Conservation (phyloP, 92 coral and sea anemone species). For the Nematostella vectensis region DNA sequence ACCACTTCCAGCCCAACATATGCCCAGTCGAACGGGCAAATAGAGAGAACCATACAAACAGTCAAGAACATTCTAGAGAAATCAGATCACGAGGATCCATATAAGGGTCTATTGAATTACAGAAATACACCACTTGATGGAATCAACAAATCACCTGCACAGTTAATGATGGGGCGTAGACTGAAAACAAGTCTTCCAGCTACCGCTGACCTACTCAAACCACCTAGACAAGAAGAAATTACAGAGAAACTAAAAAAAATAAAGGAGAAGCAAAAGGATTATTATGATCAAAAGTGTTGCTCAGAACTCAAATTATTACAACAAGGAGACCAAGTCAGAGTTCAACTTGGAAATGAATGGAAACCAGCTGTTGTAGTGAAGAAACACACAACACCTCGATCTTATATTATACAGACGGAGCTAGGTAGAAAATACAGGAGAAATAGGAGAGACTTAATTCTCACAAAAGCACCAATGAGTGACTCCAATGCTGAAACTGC, state of each 20-base stretch:
- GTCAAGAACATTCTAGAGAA: conserved; percentile 25
- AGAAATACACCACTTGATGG: too few relatives aligned
- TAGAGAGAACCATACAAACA: conserved; percentile 22
- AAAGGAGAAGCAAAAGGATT: conserved; percentile 20
- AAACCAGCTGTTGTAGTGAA: neutral
- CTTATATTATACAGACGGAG: too few relatives aligned
- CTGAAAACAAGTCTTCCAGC: conserved; percentile 39
- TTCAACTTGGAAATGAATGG: conserved; percentile 10
- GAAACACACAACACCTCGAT: conserved; percentile 1
- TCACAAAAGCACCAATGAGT: neutral
- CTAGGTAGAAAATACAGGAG: conserved; percentile 15
- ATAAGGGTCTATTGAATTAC: too few relatives aligned
- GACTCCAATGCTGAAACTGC: too few relatives aligned
- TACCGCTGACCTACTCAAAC: conserved; percentile 14
- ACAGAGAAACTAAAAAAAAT: too few relatives aligned
- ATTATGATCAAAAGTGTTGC: conserved; percentile 16
- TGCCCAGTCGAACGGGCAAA: conserved; percentile 25
- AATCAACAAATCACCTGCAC: conserved; percentile 16
- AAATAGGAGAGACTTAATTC: conserved; percentile 12
- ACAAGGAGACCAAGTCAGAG: conserved; percentile 11
- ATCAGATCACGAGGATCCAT: too few relatives aligned
- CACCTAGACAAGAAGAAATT: too few relatives aligned
- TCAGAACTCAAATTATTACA: conserved; percentile 14
- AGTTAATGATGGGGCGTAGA: too few relatives aligned
- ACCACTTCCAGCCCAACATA: conserved; percentile 33